Evolutionary conservation across 1,140 invertebrate genomes (phyloP), one percentile per base, ranked within the genome.

Genomic region (Habropoda laboriosa): DNA sequence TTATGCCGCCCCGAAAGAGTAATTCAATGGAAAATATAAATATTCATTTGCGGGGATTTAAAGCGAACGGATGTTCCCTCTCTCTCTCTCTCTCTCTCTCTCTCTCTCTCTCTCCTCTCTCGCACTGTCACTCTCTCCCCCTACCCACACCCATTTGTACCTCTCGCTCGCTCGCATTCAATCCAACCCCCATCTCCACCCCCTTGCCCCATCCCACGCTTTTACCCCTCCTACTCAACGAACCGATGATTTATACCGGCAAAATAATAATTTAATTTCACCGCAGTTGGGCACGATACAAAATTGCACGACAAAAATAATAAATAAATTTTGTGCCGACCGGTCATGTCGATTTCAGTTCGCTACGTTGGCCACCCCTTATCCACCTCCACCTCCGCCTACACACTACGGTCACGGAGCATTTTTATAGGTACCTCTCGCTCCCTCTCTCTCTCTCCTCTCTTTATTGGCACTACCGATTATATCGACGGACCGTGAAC

Each of bases 231-330:
- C 68, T 68, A 80, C 73, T 80, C 67, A 72, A 79, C 74, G 66
- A 40, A 79, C 84, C 89, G 85, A 88, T 93, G 91, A 93, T 92
- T 91, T 92, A 92, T 91, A 90, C 83, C 87, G 85, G 90, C 87
- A 89, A 93, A 93, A 93, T 92, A 93, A 93, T 93, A 93, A 93
- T 93, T 92, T 93, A 92, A 93, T 92, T 92, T 92, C 90, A 88
- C 89, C 90, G 88, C 90, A 90, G 89, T 92, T 90, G 90, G 87
- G 90, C 90, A 89, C 91, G 91, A 92, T 91, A 91, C 91, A 92
- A 92, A 92, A 92, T 92, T 90, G 90, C 91, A 88, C 89, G 90
- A 91, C 90, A 92, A 93, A 92, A 92, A 92, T 92, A 92, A 93
- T 92, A 92, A 93, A 93, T 93, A 92, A 92, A 92, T 92, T 93